Conservation (phyloP, 2,797 vertebrate genomes). For the Clamator glandarius region DNA sequence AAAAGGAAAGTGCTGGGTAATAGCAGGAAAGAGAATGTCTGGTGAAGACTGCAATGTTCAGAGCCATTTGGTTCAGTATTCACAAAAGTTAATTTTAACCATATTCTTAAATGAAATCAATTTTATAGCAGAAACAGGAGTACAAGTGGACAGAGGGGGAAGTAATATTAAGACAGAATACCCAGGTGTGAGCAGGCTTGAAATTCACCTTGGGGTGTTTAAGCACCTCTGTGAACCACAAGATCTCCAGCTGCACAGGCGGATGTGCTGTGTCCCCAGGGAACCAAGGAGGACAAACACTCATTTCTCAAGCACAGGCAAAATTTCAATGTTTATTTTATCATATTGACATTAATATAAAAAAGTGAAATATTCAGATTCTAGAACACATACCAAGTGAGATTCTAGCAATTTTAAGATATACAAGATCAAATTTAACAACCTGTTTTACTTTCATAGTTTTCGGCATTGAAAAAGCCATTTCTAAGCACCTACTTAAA, state of each 20-base stretch:
- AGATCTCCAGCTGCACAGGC: background rate
- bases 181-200: background rate
- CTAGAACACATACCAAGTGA: background rate
- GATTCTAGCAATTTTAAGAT: background rate
- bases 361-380: background rate
- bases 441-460: background rate
- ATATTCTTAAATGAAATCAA: background rate
- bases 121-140: background rate
- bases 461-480: background rate
- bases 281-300: background rate
- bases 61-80: background rate
- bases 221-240: background rate
- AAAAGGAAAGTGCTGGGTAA: background rate
- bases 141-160: background rate
- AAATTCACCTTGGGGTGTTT: background rate
- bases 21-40: background rate
- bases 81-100: background rate
- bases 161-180: background rate
- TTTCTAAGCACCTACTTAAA: background rate
- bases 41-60: background rate
- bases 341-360: background rate
- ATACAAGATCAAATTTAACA: background rate
- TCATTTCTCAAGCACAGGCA: accelerated
- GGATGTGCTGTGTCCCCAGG: accelerated
- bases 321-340: background rate